phyloP scores from a whole-genome alignment of 1,140 invertebrate species.

The Physella acuta region DNA sequence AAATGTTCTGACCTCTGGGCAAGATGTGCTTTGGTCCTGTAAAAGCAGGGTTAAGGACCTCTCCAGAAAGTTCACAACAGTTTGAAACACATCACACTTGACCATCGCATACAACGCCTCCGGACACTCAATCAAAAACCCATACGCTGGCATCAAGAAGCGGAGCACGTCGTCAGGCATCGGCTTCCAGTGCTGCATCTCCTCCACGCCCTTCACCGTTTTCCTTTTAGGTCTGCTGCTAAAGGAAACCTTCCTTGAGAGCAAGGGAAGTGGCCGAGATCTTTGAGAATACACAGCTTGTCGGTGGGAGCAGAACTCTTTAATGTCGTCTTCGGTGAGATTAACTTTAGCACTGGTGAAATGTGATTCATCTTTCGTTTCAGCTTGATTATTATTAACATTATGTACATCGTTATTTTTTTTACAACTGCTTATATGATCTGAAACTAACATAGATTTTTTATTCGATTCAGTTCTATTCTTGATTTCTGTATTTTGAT shows the following conservation, averaged over 20 bases:
- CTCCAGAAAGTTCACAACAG: conserved; percentile 14
- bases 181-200: conserved; percentile 2
- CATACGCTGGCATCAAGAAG: conserved; percentile 17
- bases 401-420: too few relatives aligned
- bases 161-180: conserved; percentile 16
- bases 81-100: neutral
- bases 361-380: neutral
- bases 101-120: conserved; percentile 9
- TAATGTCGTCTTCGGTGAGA: neutral
- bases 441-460: neutral
- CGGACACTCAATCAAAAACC: neutral
- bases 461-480: neutral
- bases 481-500: too few relatives aligned
- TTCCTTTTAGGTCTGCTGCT: neutral
- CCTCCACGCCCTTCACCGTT: neutral
- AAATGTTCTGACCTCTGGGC: conserved; percentile 18
- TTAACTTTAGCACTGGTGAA: neutral
- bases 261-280: neutral
- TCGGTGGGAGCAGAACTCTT: neutral
- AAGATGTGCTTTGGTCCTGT: conserved; percentile 1
- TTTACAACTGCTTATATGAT: too few relatives aligned
- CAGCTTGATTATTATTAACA: neutral
- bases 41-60: conserved; percentile 6
- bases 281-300: neutral
- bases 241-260: conserved; percentile 6